Base-by-base conservation (phyloP, 1,140 invertebrate genomes). In the Trypoxylus dichotomus region DNA sequence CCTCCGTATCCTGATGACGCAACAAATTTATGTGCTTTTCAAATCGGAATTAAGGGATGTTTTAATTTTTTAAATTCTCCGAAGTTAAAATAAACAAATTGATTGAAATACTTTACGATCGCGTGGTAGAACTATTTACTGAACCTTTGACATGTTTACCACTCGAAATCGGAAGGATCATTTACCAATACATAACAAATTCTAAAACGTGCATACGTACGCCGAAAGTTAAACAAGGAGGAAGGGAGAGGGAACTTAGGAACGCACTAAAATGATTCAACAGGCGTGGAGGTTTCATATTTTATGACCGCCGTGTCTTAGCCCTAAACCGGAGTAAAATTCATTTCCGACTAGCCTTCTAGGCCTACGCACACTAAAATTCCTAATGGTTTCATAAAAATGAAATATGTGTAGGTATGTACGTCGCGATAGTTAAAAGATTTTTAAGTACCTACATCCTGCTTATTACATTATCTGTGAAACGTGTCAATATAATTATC, bases 401-500 rank as follows among this genome's bases (percentile, higher is more conserved):
- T 68, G 24, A 24, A 24, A 24, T 68, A 68, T 24, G 11, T 68
- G 19, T 68, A 68, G 21, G 11, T 25, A 19, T 19, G 21, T 60
- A 68, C 47, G 15, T 58, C 15, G 21, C 13, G 47, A 58, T n/a
- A 58, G 15, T 58, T 58, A 27, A 1, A 27, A 24, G 3, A 27
- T 68, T 68, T 68, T 68, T 68, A 68, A 68, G 27, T 29, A 29
- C 27, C 24, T 24, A 68, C 60, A 68, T 68, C 60, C 60, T 68
- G 60, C 60, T 6, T 15, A 68, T 68, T 29, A 24, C 11, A 27
- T 68, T 68, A 68, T 68, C 60, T 27, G 60, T 68, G 60, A 68
- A 29, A 54, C 47, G 60, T 68, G 60, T 29, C 21, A 68, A 68
- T 68, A 68, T 68, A 68, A 68, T 68, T 68, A 68, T 68, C 60